Evolutionary conservation across 2,797 vertebrate genomes (phyloP).

Genomic region (Trachops cirrhosus): DNA sequence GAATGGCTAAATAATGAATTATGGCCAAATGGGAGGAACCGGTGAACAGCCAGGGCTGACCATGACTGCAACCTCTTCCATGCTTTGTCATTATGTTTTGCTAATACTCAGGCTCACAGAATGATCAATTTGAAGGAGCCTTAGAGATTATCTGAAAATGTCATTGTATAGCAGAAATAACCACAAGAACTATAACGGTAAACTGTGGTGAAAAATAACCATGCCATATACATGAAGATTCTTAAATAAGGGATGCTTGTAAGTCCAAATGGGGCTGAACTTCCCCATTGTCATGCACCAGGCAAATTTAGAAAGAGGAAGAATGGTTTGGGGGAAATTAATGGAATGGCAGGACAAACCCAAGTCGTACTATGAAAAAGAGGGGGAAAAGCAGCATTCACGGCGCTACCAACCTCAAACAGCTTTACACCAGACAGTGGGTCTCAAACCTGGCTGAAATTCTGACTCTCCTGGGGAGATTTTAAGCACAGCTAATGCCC

Average conservation of each 20-base stretch:
- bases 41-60: conserved; percentile 84
- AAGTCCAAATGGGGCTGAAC: background rate
- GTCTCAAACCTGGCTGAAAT: background rate
- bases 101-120: conserved; percentile 67
- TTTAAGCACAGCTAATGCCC: background rate
- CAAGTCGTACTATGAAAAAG: background rate
- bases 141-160: conserved; percentile 84
- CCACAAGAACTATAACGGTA: background rate
- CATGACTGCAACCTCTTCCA: conserved; percentile 84
- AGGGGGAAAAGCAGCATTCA: background rate
- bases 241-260: background rate
- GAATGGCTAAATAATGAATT: conserved; percentile 30
- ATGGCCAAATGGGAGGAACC: background rate
- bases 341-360: background rate
- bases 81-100: conserved; percentile 75
- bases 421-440: background rate
- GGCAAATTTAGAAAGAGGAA: background rate
- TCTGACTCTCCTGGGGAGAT: background rate
- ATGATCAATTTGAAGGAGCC: conserved; percentile 27
- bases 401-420: background rate
- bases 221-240: background rate
- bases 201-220: background rate
- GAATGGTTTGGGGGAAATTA: background rate
- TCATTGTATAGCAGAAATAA: background rate
- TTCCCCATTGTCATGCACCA: background rate